phyloP scores from a whole-genome alignment of 1,140 invertebrate genomes.

The Goniozus legneri region DNA sequence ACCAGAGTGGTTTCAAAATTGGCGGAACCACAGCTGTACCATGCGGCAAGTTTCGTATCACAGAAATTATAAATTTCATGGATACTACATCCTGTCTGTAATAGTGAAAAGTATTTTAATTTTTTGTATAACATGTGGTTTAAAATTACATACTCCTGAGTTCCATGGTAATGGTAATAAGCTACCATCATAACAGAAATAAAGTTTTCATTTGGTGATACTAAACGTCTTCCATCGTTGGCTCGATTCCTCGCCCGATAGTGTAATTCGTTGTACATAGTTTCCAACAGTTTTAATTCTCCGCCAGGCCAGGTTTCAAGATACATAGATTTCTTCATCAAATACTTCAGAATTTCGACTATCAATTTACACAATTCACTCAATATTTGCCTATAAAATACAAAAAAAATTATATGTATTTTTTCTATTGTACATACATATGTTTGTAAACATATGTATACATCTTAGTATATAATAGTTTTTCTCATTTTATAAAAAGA shows the following conservation, averaged over 20 bases:
- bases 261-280: conserved; percentile 9
- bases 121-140: neutral
- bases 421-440: neutral
- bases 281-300: no score
- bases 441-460: neutral
- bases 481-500: no score
- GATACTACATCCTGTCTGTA: conserved; percentile 13
- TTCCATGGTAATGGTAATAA: conserved; percentile 26
- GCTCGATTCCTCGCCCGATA: conserved; percentile 8
- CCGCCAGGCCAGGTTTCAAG: neutral
- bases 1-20: conserved; percentile 25
- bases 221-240: conserved; percentile 10
- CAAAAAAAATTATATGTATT: no score
- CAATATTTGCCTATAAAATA: no score
- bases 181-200: conserved; percentile 14
- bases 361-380: neutral
- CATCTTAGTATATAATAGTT: no score
- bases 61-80: conserved; percentile 9
- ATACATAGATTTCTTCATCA: neutral
- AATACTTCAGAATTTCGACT: neutral
- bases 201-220: neutral
- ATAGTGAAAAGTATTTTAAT: neutral
- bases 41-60: conserved; percentile 7
- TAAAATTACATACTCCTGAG: conserved; percentile 16
- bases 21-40: no score